Evolutionary conservation across 2,797 vertebrate genomes (phyloP).

Genomic region (Oceanodroma leucorhoa): DNA sequence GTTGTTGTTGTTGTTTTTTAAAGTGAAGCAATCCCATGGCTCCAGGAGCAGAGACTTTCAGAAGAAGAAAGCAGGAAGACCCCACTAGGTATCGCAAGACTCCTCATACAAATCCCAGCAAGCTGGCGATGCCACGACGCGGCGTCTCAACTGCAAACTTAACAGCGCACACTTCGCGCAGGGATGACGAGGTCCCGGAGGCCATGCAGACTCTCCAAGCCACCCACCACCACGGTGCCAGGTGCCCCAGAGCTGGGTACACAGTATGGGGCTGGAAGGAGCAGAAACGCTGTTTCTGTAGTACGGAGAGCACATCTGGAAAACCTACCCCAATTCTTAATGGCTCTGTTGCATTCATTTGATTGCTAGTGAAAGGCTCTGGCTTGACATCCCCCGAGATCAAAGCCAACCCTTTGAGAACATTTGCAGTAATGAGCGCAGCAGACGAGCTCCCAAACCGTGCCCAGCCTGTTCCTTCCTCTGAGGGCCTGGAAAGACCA

Average conservation of each 20-base stretch:
- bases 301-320: neutral
- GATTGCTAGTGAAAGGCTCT: neutral
- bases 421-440: neutral
- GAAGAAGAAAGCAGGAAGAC: too few relatives aligned
- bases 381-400: neutral
- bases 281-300: neutral
- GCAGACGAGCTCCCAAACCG: neutral
- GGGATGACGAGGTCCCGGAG: neutral
- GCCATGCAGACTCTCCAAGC: neutral
- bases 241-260: neutral
- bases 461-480: neutral
- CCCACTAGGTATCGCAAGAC: neutral
- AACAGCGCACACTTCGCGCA: rapidly evolving
- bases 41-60: neutral
- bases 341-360: neutral
- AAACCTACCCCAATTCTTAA: neutral
- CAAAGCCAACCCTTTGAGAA: neutral
- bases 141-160: neutral
- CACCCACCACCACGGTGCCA: rapidly evolving
- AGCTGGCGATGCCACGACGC: rapidly evolving
- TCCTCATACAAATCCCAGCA: neutral
- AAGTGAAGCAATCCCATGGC: neutral
- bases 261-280: rapidly evolving
- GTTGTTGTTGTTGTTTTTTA: too few relatives aligned
- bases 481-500: neutral